phyloP scores from a whole-genome alignment of 2,113 vertebrate genomes.

The Ascaphus truei region DNA sequence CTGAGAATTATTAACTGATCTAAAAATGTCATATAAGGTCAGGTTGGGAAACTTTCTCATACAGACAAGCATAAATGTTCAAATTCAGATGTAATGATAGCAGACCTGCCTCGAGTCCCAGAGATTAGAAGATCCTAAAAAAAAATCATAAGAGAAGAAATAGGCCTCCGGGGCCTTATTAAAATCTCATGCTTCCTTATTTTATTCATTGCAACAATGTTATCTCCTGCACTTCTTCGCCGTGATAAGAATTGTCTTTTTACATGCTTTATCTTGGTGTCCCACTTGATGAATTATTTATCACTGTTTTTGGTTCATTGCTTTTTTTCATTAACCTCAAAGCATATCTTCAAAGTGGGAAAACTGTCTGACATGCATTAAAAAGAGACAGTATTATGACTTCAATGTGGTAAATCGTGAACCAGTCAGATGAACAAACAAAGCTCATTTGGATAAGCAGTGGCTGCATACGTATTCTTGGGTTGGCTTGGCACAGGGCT shows the following conservation, averaged over 20 bases:
- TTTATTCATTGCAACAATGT: neutral
- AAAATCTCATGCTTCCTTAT: neutral
- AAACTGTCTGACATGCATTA: neutral
- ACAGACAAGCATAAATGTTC: neutral
- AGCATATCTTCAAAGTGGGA: too few relatives aligned
- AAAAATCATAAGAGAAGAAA: neutral
- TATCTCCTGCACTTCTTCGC: neutral
- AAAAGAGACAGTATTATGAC: neutral
- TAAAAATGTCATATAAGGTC: constrained; percentile 10
- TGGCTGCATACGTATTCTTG: neutral
- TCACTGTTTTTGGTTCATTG: neutral
- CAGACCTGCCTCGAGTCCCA: neutral
- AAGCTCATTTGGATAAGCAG: neutral
- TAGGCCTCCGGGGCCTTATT: neutral
- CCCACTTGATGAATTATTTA: neutral
- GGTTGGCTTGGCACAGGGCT: neutral
- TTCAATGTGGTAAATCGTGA: neutral
- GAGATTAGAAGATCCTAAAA: neutral
- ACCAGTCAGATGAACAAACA: neutral
- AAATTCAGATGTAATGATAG: neutral
- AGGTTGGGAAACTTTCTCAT: neutral
- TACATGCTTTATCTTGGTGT: neutral
- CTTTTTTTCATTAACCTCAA: neutral
- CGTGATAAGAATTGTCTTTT: neutral
- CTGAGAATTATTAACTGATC: neutral